Evolutionary conservation across 2,888 invertebrate genomes (phyloP).

Genomic region (Anthophora plumipes): DNA sequence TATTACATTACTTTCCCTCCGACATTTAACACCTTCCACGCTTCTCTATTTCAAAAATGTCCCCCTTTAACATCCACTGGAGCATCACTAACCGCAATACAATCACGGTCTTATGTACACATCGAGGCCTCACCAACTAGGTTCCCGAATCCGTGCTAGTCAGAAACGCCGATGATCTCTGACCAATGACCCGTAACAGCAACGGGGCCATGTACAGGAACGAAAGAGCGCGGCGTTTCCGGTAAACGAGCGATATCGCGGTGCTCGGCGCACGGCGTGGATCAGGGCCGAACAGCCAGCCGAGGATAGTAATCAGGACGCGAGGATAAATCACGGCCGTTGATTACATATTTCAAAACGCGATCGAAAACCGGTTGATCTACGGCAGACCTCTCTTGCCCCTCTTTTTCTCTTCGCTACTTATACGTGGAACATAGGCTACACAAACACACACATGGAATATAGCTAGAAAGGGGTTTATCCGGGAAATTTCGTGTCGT

Average conservation of each 20-base stretch:
- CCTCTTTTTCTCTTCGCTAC: neutral
- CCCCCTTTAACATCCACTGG: neutral
- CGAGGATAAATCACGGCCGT: constrained; percentile 80
- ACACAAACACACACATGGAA: neutral
- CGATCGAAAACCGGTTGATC: constrained; percentile 79
- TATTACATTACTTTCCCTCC: no score
- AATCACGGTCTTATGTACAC: neutral
- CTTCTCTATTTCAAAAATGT: neutral
- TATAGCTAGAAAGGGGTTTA: neutral
- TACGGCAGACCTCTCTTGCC: constrained; percentile 78
- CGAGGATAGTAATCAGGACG: constrained; percentile 79
- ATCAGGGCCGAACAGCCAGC: constrained; percentile 45
- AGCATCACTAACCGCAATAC: neutral
- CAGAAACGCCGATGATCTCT: constrained; percentile 16
- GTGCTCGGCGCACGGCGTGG: constrained; percentile 28
- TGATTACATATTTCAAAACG: constrained; percentile 83
- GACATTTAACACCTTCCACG: no score
- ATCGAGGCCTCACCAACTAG: neutral
- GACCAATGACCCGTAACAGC: constrained; percentile 39
- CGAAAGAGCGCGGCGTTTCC: constrained; percentile 59
- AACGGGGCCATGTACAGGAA: neutral
- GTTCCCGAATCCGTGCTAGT: constrained; percentile 31
- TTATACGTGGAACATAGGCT: neutral
- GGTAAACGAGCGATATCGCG: constrained; percentile 46
- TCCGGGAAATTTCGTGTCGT: constrained; percentile 17